Conservation (phyloP, 2,113 vertebrate species). For the Procavia capensis region DNA sequence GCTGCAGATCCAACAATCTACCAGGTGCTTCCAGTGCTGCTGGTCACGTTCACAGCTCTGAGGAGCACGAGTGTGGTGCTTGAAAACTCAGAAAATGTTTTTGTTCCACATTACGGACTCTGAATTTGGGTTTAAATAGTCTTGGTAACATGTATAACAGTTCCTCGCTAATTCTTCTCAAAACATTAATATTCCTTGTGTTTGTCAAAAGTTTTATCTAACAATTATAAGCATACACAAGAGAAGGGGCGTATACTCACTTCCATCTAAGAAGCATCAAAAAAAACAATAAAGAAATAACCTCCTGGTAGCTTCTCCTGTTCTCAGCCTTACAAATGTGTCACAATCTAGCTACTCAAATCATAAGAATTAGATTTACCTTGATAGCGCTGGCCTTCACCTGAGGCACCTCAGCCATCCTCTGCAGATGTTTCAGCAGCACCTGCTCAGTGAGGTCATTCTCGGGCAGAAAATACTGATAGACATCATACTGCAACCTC, state of each 20-base stretch:
- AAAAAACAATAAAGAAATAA: neutral
- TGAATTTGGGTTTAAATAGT: neutral
- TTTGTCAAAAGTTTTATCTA: neutral
- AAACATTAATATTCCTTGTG: neutral
- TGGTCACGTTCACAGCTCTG: neutral
- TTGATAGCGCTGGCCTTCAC: slow-evolving; percentile 86
- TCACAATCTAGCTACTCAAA: neutral
- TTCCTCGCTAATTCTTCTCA: neutral
- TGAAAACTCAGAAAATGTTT: slow-evolving; percentile 12
- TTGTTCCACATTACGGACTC: neutral
- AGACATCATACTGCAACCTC: slow-evolving; percentile 94
- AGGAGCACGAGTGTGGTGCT: neutral
- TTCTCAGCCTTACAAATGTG: neutral
- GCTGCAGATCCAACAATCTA: neutral
- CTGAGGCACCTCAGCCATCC: slow-evolving; percentile 86
- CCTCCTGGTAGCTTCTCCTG: neutral
- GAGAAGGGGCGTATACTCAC: neutral
- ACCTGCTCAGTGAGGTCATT: slow-evolving; percentile 88
- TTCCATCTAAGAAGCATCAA: neutral
- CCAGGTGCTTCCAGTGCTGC: neutral
- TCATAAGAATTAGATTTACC: slow-evolving; percentile 80
- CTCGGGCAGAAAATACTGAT: slow-evolving; percentile 95
- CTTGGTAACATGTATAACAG: neutral
- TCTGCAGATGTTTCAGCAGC: slow-evolving; percentile 88
- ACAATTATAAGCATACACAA: neutral